Base-by-base conservation (phyloP, 2,888 invertebrate genomes). In the Amblyjoppa proteus region DNA sequence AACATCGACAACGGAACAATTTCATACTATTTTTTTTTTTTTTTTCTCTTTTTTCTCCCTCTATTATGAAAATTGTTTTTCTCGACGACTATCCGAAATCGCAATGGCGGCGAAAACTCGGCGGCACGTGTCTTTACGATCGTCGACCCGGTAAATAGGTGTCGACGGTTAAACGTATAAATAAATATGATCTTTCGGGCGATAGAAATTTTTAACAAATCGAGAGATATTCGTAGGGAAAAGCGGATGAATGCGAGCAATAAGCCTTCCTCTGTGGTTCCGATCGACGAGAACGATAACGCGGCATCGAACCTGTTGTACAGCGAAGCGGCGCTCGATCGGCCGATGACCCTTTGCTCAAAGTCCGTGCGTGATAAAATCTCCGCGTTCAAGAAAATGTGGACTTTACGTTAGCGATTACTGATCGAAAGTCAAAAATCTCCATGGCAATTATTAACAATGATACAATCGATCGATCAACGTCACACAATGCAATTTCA, bases 331-430 rank as follows among this genome's bases (percentile, higher is more conserved):
- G 28, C 16, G 9, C 11, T 13, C 58, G 68, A 77, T 82, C 70
- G 34, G 56, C 49, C 45, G 51, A 64, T 51, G 77, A 82, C 69
- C 79, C 66, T 78, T 64, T 58, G 86, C 68, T 58, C 87, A 86
- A 88, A 86, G 88, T 88, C 85, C 88, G 82, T 77, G 41, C n/a
- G 85, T 74, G 85, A 88, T 28, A 87, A 80, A 78, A 83, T 81
- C 71, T 68, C 71, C 6, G 56, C 16, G 64, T 51, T 28, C 51
- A 16, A 38, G 34, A 74, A 64, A 70, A 16, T 49, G 64, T 70
- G 66, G 77, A 77, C 82, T 77, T 25, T 13, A 3, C 28, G 13
- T 28, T 58, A 28, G 3, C 58, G 58, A 58, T 28, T 13, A 1
- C 16, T 16, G 3, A 13, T 16, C 45, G 3, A 49, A 13, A 49